A percentile compares a stretch with the other conserved stretches of the same genome.
Conservation (phyloP, 35 echinoderm and acorn worm genomes). For the Acanthaster planci region DNA sequence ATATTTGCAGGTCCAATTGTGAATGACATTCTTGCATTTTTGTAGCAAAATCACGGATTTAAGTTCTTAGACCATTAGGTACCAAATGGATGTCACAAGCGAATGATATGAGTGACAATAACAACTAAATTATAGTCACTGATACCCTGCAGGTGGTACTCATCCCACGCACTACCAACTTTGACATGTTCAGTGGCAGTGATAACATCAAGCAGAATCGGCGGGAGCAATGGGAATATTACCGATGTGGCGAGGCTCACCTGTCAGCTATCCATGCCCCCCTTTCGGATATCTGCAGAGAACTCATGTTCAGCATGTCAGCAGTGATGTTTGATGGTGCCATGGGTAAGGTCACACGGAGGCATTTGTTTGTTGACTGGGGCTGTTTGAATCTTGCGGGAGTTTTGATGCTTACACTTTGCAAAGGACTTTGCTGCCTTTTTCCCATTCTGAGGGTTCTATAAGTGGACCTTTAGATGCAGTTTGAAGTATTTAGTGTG, state of each 20-base stretch:
- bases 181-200: slow-evolving; percentile 67
- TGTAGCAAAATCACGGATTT: too few species aligned
- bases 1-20: too few species aligned
- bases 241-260: slow-evolving; percentile 77
- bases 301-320: slow-evolving; percentile 96
- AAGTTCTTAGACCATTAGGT: too few species aligned
- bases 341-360: slow-evolving; percentile 57
- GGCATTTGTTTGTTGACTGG: background rate
- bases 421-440: too few species aligned
- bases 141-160: slow-evolving; percentile 61
- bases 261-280: slow-evolving; percentile 54
- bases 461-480: too few species aligned
- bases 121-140: background rate
- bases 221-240: slow-evolving; percentile 83
- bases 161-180: slow-evolving; percentile 44
- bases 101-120: background rate
- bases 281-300: slow-evolving; percentile 57
- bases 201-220: slow-evolving; percentile 61
- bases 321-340: slow-evolving; percentile 80
- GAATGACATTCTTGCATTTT: too few species aligned
- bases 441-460: too few species aligned
- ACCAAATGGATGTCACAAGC: too few species aligned
- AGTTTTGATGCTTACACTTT: too few species aligned
- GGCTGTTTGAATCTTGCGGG: too few species aligned
- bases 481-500: too few species aligned